Conservation (phyloP, 2,113 vertebrate species). For the Odontophorus gujanensis region DNA sequence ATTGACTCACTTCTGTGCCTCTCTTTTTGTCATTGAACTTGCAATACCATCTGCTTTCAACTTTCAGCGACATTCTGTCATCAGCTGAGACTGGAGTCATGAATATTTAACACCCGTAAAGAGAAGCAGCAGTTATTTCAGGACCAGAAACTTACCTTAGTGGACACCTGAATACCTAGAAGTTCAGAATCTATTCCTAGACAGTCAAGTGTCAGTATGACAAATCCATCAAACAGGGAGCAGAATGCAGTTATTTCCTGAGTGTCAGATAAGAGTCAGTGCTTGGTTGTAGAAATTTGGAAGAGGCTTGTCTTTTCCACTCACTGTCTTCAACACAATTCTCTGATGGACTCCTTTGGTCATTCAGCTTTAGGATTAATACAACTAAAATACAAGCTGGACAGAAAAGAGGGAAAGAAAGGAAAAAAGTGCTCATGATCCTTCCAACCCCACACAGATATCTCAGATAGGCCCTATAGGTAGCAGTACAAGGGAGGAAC, state of each 20-base stretch:
- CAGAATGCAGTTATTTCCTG: rapidly evolving
- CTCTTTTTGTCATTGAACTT: not conserved
- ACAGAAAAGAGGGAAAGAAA: not conserved
- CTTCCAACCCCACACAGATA: not conserved
- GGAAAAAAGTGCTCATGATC: not conserved
- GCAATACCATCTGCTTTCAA: conserved; percentile 49
- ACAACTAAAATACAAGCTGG: rapidly evolving
- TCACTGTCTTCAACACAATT: not conserved
- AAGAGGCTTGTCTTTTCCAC: not conserved
- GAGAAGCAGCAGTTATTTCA: not conserved
- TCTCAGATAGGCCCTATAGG: not conserved
- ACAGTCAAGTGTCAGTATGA: not conserved
- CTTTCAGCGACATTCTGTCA: not conserved
- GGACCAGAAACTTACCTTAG: not conserved
- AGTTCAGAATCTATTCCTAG: not conserved
- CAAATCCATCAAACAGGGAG: not conserved
- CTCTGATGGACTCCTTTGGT: rapidly evolving
- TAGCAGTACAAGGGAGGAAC: not conserved
- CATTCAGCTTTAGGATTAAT: not conserved
- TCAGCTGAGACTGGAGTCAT: conserved; percentile 11
- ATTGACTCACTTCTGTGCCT: conserved; percentile 27
- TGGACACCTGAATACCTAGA: not conserved
- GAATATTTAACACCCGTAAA: conserved; percentile 44
- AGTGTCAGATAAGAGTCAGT: rapidly evolving
- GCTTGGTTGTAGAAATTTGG: rapidly evolving